These are phyloP conservation scores for Pelochelys cantorii DNA, from an alignment of 2,797 vertebrate genomes.

Conservation along the genomic window DNA sequence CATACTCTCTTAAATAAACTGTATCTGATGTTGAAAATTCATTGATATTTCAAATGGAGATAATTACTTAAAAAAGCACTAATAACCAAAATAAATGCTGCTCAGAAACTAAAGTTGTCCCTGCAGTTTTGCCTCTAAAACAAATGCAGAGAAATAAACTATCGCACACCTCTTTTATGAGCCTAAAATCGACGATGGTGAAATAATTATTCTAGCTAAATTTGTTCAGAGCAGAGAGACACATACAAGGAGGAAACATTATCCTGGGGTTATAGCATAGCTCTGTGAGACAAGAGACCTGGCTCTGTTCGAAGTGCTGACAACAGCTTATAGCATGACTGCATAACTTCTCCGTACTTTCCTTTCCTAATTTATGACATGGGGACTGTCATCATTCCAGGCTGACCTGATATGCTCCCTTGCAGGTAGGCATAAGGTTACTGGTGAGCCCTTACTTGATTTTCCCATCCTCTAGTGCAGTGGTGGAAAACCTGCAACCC, in stretches of 20 bases:
- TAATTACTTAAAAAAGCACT: background rate
- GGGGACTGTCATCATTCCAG: background rate
- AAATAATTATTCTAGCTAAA: background rate
- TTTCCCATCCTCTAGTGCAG: background rate
- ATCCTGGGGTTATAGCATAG: background rate
- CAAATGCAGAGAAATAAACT: accelerated
- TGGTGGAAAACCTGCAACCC: no score
- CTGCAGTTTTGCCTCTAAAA: background rate
- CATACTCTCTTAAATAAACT: slow-evolving; percentile 38
- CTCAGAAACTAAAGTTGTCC: background rate
- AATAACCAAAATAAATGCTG: background rate
- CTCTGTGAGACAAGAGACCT: background rate
- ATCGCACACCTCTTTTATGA: background rate
- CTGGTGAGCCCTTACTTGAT: background rate
- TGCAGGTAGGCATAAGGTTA: background rate
- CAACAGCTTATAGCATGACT: background rate
- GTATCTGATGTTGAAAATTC: background rate
- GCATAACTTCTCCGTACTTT: background rate
- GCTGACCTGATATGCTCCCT: background rate
- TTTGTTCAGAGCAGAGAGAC: background rate
- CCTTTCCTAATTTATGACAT: background rate
- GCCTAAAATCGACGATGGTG: background rate
- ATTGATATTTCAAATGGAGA: background rate
- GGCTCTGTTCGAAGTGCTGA: background rate
- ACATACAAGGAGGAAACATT: background rate